These are phyloP conservation scores for Huso huso DNA, from an alignment of 2,797 vertebrate species.

Conservation along the genomic window DNA sequence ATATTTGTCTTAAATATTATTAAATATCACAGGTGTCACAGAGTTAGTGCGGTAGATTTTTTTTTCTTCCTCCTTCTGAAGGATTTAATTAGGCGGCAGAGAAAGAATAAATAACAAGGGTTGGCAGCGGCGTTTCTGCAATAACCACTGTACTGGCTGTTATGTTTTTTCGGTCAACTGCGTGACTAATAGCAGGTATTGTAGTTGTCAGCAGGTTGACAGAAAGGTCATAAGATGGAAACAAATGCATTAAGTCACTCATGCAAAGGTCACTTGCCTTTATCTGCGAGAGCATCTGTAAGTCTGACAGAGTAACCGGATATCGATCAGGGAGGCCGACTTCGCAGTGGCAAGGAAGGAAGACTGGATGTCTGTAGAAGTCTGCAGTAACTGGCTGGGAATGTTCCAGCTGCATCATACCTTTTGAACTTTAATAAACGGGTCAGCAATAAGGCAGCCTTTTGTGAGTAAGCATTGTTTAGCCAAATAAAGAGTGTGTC, in stretches of 20 bases:
- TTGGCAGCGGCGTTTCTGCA: neutral
- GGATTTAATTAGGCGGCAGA: neutral
- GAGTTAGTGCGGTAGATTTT: neutral
- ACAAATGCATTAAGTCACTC: conserved; percentile 59
- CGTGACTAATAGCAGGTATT: conserved; percentile 16
- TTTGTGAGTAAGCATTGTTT: neutral
- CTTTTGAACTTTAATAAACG: conserved; percentile 54
- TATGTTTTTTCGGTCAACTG: conserved; percentile 6
- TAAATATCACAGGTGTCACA: conserved; percentile 15
- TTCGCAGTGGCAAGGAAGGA: conserved; percentile 28
- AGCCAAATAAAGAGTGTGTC: no score
- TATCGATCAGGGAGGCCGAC: conserved; percentile 58
- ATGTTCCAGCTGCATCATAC: conserved; percentile 30
- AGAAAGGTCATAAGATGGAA: conserved; percentile 42
- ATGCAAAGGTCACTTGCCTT: conserved; percentile 68
- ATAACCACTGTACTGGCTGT: neutral
- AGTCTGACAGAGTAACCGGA: conserved; percentile 62
- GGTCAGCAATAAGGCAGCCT: conserved; percentile 46
- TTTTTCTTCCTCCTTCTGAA: neutral
- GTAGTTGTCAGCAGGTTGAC: conserved; percentile 29
- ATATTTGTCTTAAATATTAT: conserved; percentile 18
- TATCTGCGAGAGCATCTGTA: conserved; percentile 57
- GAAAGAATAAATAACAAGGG: conserved; percentile 5
- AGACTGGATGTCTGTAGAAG: neutral
- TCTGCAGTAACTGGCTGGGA: conserved; percentile 56